phyloP scores from a whole-genome alignment of 37 sponge, comb jelly and placozoan genomes.

The Amphimedon queenslandica region DNA sequence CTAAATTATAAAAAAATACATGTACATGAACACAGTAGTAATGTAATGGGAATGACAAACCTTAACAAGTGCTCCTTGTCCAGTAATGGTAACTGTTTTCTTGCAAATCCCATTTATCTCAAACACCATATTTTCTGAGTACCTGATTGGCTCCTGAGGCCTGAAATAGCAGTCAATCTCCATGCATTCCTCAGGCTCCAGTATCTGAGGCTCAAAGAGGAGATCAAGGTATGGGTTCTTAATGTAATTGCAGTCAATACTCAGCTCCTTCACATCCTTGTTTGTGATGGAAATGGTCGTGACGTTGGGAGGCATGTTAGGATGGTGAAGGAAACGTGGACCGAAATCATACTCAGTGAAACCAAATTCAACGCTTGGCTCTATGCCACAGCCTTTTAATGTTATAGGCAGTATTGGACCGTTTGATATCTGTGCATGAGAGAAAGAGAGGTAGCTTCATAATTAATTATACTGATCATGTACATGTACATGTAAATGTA shows the following conservation, averaged over 20 bases:
- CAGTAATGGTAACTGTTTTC: slow-evolving; percentile 53
- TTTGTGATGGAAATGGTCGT: slow-evolving; percentile 78
- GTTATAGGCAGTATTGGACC: slow-evolving; percentile 78
- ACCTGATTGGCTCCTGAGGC: slow-evolving; percentile 62
- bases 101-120: slow-evolving; percentile 80
- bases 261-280: slow-evolving; percentile 74
- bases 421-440: slow-evolving; percentile 72
- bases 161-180: slow-evolving; percentile 64
- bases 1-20: slow-evolving; percentile 41
- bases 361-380: slow-evolving; percentile 77
- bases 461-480: background rate
- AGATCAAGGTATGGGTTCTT: slow-evolving; percentile 59
- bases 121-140: slow-evolving; percentile 70
- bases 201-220: slow-evolving; percentile 54
- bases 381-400: slow-evolving; percentile 73
- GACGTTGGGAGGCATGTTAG: slow-evolving; percentile 58
- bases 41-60: no score
- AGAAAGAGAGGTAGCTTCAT: background rate
- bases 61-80: slow-evolving; percentile 86
- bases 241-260: slow-evolving; percentile 66
- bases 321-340: slow-evolving; percentile 72
- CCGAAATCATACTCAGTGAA: slow-evolving; percentile 91
- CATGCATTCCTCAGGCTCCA: slow-evolving; percentile 49
- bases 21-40: slow-evolving; percentile 1
- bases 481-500: no score